Evolutionary conservation across 2,888 invertebrate species (phyloP).

Genomic region (Chrysolina americana): DNA sequence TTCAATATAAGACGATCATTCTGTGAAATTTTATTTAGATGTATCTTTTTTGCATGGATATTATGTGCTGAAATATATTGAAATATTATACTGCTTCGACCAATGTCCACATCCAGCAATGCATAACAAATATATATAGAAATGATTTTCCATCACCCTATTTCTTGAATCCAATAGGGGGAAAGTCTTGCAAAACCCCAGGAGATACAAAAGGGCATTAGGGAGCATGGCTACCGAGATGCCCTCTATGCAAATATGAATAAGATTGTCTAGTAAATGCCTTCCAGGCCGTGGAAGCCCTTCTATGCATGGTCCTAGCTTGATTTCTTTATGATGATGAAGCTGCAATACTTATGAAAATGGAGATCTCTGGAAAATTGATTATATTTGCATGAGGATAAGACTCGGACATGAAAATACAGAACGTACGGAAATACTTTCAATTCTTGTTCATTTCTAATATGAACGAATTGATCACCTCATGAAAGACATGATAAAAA

Average conservation of each 20-base stretch:
- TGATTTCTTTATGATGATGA: constrained; percentile 62
- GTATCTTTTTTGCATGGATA: constrained; percentile 50
- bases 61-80: constrained; percentile 64
- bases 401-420: neutral
- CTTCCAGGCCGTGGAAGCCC: constrained; percentile 47
- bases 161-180: constrained; percentile 62
- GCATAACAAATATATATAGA: constrained; percentile 68
- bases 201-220: constrained; percentile 53
- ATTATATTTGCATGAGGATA: neutral
- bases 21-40: constrained; percentile 65
- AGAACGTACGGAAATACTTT: neutral
- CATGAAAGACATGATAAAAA: too few species aligned
- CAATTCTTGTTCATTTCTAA: too few species aligned
- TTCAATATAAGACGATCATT: constrained; percentile 60
- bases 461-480: too few species aligned
- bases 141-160: constrained; percentile 67
- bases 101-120: constrained; percentile 69
- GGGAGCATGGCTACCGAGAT: constrained; percentile 55
- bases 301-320: constrained; percentile 43
- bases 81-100: constrained; percentile 67
- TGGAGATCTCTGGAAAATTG: constrained; percentile 41
- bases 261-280: constrained; percentile 60
- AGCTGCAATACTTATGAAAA: constrained; percentile 57
- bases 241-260: constrained; percentile 63
- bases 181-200: constrained; percentile 55